Evolutionary conservation across 2,888 invertebrate genomes (phyloP).

Genomic region (Drosophila anceps): DNA sequence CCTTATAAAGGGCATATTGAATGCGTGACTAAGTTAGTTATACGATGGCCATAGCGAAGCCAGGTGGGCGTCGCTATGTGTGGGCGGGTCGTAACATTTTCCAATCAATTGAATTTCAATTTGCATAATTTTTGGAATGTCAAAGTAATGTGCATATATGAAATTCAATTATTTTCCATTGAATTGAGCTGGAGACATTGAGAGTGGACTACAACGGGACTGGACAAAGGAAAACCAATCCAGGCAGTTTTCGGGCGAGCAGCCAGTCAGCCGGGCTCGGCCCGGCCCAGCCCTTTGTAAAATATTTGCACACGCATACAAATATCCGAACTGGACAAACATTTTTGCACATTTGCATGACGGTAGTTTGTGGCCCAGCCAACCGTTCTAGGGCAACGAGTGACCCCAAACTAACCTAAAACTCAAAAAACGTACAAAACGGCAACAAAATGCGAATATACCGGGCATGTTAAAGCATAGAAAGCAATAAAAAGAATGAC

Average conservation of each 20-base stretch:
- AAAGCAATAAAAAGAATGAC: slow-evolving; percentile 69
- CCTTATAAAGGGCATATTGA: slow-evolving; percentile 64
- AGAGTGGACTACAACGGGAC: slow-evolving; percentile 59
- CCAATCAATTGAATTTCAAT: slow-evolving; percentile 82
- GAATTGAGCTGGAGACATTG: slow-evolving; percentile 79
- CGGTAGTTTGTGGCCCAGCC: slow-evolving; percentile 42
- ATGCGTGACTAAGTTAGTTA: slow-evolving; percentile 49
- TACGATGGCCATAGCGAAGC: slow-evolving; percentile 14
- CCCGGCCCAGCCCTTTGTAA: not conserved
- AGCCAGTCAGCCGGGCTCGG: not conserved
- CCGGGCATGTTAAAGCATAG: slow-evolving; percentile 43
- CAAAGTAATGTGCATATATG: slow-evolving; percentile 76
- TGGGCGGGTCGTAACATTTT: slow-evolving; percentile 60
- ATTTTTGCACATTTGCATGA: slow-evolving; percentile 65
- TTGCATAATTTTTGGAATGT: slow-evolving; percentile 79
- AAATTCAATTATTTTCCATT: slow-evolving; percentile 82
- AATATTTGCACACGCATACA: slow-evolving; percentile 27
- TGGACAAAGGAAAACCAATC: slow-evolving; percentile 51
- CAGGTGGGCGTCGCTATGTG: slow-evolving; percentile 9
- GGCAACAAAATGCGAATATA: slow-evolving; percentile 40
- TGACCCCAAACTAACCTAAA: slow-evolving; percentile 75
- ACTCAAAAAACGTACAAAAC: slow-evolving; percentile 58
- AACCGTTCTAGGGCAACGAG: slow-evolving; percentile 14
- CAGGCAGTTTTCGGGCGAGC: slow-evolving; percentile 8
- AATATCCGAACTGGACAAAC: slow-evolving; percentile 64